A percentile compares a stretch with the other conserved stretches of the same genome.
phyloP scores from a whole-genome alignment of 1,140 invertebrate species.

The Homarus americanus region DNA sequence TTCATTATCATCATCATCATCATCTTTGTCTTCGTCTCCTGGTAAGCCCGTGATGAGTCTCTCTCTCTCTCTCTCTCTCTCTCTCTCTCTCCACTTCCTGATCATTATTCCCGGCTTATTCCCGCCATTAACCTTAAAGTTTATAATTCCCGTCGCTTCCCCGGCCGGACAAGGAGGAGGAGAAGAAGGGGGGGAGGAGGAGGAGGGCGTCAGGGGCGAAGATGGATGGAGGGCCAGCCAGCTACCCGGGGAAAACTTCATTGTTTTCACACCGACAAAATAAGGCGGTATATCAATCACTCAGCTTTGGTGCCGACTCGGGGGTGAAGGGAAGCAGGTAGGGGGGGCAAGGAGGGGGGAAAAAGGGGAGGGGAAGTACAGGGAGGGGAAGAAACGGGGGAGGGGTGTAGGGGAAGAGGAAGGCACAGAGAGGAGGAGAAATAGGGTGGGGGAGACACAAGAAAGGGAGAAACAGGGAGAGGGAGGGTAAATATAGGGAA shows the following conservation, averaged over 20 bases:
- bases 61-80: background rate
- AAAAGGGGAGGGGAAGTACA: too few species aligned
- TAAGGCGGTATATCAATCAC: constrained; percentile 40
- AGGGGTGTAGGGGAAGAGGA: too few species aligned
- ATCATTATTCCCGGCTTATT: constrained; percentile 15
- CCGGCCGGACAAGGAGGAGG: background rate
- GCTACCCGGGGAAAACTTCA: constrained; percentile 19
- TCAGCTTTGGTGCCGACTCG: too few species aligned
- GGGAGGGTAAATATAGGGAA: too few species aligned
- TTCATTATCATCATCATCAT: too few species aligned
- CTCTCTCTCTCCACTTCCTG: background rate
- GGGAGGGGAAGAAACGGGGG: background rate
- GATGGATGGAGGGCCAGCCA: constrained; percentile 12
- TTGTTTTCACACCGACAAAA: constrained; percentile 30
- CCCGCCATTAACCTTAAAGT: constrained; percentile 24
- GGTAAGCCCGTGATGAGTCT: background rate
- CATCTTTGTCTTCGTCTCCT: background rate
- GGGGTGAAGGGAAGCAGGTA: too few species aligned
- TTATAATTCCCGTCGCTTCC: constrained; percentile 3
- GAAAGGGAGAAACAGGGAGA: background rate
- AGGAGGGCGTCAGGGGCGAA: constrained; percentile 8
- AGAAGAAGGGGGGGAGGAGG: too few species aligned
- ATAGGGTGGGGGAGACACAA: too few species aligned
- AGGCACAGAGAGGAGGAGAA: background rate
- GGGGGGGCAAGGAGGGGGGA: too few species aligned